Percentiles rank a stretch among this genome's conserved stretches.
These are phyloP conservation scores for Tapirus indicus DNA, from an alignment of 2,797 vertebrate species.

Conservation along the genomic window DNA sequence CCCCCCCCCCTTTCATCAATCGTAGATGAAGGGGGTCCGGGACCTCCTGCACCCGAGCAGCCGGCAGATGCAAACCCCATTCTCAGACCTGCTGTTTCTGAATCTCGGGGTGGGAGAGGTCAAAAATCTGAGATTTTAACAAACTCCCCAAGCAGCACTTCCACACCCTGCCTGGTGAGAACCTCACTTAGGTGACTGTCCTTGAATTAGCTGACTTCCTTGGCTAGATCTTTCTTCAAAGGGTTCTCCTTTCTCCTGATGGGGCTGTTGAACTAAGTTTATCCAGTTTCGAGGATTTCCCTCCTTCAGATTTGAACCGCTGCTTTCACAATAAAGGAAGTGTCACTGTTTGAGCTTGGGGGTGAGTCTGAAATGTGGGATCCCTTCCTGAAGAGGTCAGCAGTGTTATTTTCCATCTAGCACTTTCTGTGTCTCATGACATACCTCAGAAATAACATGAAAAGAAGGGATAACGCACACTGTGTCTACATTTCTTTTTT, in stretches of 20 bases:
- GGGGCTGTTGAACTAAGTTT: neutral
- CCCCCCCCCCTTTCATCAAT: neutral
- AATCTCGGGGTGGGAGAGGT: neutral
- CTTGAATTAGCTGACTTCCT: neutral
- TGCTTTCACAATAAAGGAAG: neutral
- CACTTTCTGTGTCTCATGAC: neutral
- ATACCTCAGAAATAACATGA: neutral
- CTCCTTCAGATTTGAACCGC: neutral
- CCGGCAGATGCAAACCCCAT: neutral
- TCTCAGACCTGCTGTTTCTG: neutral
- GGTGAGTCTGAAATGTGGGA: neutral
- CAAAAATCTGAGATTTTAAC: neutral
- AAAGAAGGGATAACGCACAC: neutral
- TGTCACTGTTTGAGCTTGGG: neutral
- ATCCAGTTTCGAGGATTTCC: neutral
- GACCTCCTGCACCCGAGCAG: no score
- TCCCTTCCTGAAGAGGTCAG: neutral
- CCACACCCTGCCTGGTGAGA: fast-evolving
- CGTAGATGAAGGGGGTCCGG: neutral
- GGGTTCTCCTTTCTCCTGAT: neutral
- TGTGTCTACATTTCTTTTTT: neutral
- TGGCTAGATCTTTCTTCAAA: neutral
- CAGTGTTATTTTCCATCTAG: neutral
- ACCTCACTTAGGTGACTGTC: neutral
- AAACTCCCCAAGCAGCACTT: fast-evolving